Percentiles rank a stretch among this genome's conserved stretches.
Evolutionary conservation across 2,888 invertebrate species (phyloP).

Genomic region (Geotrupes spiniger): DNA sequence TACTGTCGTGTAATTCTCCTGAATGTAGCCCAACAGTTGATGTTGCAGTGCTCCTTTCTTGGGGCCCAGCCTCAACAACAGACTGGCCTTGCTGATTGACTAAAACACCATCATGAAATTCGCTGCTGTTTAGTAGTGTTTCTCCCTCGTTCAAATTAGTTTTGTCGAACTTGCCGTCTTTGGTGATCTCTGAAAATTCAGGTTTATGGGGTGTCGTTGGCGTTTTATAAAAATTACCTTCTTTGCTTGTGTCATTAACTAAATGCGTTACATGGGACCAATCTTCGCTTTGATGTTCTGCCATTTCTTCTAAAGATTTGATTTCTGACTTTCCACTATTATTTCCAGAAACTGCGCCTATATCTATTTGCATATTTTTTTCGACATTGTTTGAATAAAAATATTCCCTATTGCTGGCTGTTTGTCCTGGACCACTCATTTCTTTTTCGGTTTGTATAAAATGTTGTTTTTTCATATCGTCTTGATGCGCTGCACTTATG

Average conservation of each 20-base stretch:
- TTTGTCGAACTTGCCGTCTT: neutral
- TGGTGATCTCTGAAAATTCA: neutral
- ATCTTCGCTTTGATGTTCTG: no score
- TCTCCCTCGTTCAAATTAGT: conserved; percentile 14
- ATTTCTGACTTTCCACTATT: no score
- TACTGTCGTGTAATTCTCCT: conserved; percentile 52
- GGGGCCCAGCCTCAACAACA: neutral
- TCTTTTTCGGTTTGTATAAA: no score
- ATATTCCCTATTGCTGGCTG: neutral
- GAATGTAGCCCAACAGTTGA: conserved; percentile 46
- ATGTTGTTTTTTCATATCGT: no score
- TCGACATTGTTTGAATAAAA: neutral
- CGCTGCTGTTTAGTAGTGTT: conserved; percentile 53
- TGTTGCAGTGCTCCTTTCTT: conserved; percentile 2
- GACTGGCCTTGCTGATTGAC: neutral
- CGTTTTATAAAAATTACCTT: no score
- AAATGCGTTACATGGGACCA: no score
- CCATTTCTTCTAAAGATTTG: neutral
- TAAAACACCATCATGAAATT: conserved; percentile 54
- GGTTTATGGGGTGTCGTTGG: no score
- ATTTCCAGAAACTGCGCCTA: no score
- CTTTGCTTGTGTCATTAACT: no score
- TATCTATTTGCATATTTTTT: conserved; percentile 5
- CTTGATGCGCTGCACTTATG: no score
- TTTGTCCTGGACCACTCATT: neutral